Percentiles rank a stretch among this genome's conserved stretches.
Conservation (phyloP, 1,140 invertebrate species). For the Euura lappo region DNA sequence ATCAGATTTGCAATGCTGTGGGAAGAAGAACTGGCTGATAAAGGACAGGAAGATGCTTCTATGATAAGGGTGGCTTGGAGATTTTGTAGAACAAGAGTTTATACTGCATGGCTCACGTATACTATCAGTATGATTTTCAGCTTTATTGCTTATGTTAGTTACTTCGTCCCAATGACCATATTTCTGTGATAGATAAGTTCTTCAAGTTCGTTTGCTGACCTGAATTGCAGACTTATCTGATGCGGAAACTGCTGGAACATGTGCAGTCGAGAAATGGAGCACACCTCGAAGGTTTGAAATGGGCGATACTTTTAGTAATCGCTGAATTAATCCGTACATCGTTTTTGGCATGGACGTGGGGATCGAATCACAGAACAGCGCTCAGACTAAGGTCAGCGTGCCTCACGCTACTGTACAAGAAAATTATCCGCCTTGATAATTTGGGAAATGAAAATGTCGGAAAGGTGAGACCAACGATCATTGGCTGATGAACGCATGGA, state of each 20-base stretch:
- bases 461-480: conserved; percentile 66
- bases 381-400: conserved; percentile 67
- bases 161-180: no score
- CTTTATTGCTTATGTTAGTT: conserved; percentile 70
- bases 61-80: no score
- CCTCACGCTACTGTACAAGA: conserved; percentile 68
- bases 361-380: conserved; percentile 67
- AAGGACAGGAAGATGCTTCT: no score
- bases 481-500: no score
- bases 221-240: conserved; percentile 62
- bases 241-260: conserved; percentile 63
- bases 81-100: conserved; percentile 68
- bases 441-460: conserved; percentile 66
- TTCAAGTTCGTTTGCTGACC: conserved; percentile 12
- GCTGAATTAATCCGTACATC: conserved; percentile 66
- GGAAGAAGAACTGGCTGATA: conserved; percentile 69
- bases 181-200: conserved; percentile 18
- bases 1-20: conserved; percentile 60
- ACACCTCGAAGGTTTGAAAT: conserved; percentile 56
- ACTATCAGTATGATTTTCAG: conserved; percentile 62
- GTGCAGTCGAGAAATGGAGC: conserved; percentile 53
- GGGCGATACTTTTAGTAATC: conserved; percentile 60
- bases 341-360: conserved; percentile 68
- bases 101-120: conserved; percentile 62
- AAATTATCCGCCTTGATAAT: conserved; percentile 66